phyloP scores from a whole-genome alignment of 2,113 vertebrate genomes.

The Tetraodon nigroviridis region DNA sequence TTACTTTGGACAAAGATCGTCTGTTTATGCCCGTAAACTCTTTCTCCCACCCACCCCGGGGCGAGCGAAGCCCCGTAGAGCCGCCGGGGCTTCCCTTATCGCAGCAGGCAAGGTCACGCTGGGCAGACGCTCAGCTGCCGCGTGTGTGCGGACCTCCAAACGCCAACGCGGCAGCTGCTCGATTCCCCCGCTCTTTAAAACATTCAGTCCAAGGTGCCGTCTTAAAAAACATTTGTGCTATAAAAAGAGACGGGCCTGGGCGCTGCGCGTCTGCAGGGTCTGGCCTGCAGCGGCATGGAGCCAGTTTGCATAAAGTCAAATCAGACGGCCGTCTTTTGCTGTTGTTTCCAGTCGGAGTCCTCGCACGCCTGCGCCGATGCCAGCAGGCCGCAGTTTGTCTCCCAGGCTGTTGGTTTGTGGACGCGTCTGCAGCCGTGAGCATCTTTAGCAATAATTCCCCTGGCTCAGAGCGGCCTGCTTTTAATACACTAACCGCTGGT shows the following conservation, averaged over 20 bases:
- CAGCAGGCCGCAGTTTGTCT: conserved; percentile 12
- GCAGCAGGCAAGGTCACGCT: conserved; percentile 59
- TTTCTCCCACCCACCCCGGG: conserved; percentile 11
- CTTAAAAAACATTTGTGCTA: not conserved
- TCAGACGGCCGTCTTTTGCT: conserved; percentile 11
- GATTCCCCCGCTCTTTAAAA: conserved; percentile 8
- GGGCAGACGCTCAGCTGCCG: conserved; percentile 60
- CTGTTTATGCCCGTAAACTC: conserved; percentile 43
- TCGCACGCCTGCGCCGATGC: not conserved
- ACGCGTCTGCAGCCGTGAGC: conserved; percentile 30
- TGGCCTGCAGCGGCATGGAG: not conserved
- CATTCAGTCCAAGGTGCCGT: not conserved
- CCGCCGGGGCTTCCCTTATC: conserved; percentile 59
- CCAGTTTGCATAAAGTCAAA: conserved; percentile 65
- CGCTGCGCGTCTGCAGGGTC: not conserved
- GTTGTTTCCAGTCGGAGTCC: too few relatives aligned
- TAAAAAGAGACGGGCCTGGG: not conserved
- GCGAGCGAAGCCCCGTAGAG: conserved; percentile 33
- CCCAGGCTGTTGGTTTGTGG: conserved; percentile 16
- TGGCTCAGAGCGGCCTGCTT: conserved; percentile 31
- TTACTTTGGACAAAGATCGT: conserved; percentile 43
- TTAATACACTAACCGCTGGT: conserved; percentile 41
- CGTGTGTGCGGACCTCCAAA: conserved; percentile 15
- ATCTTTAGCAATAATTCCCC: conserved; percentile 52
- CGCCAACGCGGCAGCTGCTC: conserved; percentile 37